Conservation (phyloP, 2,797 vertebrate species). For the Poliocrania exsul region DNA sequence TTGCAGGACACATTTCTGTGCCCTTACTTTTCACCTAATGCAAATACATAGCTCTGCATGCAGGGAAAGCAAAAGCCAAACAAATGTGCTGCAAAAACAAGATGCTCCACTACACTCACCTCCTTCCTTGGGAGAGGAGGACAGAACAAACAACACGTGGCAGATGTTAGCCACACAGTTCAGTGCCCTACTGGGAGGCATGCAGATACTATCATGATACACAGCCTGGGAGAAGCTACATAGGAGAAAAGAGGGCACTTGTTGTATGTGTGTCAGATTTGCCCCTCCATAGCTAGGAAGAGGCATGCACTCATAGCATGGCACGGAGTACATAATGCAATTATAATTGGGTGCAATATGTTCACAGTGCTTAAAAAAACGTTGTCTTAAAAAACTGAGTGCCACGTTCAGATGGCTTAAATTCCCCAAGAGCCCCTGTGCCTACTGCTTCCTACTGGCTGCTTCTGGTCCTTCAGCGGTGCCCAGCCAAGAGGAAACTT, state of each 20-base stretch:
- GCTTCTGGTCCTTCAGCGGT: constrained; percentile 70
- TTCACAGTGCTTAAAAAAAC: constrained; percentile 45
- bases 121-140: constrained; percentile 63
- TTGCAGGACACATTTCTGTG: constrained; percentile 21
- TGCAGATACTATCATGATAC: constrained; percentile 42
- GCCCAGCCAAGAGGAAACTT: constrained; percentile 73
- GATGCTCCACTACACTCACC: constrained; percentile 62
- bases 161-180: constrained; percentile 68
- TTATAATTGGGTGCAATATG: constrained; percentile 70
- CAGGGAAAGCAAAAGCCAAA: constrained; percentile 28
- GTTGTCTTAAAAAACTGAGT: constrained; percentile 53
- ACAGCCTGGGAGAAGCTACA: background rate
- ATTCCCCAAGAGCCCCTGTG: constrained; percentile 67
- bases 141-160: constrained; percentile 64
- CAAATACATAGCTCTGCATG: background rate
- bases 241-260: constrained; percentile 32
- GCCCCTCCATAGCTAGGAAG: constrained; percentile 48
- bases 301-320: constrained; percentile 37
- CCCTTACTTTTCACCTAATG: background rate
- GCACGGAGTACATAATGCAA: constrained; percentile 44
- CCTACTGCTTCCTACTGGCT: constrained; percentile 72
- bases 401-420: constrained; percentile 67
- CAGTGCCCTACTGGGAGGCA: constrained; percentile 64
- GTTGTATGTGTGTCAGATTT: constrained; percentile 48
- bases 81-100: constrained; percentile 57